Base-by-base conservation (phyloP, 2,888 invertebrate species). In the Leistus spinibarbis region DNA sequence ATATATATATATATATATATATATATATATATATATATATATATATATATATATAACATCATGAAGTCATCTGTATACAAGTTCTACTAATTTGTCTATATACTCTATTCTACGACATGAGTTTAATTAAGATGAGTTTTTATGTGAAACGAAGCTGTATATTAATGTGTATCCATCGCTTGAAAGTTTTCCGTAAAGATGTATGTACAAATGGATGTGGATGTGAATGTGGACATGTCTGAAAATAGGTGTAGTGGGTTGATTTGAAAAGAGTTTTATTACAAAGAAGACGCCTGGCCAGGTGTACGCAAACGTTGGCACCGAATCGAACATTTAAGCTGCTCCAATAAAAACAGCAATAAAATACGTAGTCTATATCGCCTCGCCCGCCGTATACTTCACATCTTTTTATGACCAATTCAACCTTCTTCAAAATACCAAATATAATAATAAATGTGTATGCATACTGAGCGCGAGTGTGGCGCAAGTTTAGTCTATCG, bases 331-430 rank as follows among this genome's bases (percentile, higher is more conserved):
- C 22, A 60, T 22, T 20, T 22, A 19, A 60, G 19, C 22, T 19
- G 60, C 60, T 60, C 20, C 60, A 60, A 60, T 60, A 60, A 60
- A 60, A 60, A 60, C 60, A 60, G 5, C 60, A 17, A 60, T 60
- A 60, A 60, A 60, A 60, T 22, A 23, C 24, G 27, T 64, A 22
- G 23, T 64, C 10, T 64, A 64, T 64, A 63, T 71, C 63, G 62
- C 24, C 54, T 54, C 70, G 54, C 63, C 62, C 63, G 54, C 71
- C 19, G 64, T 54, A 54, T 71, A 53, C 71, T 63, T 71, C 63
- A 71, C 62, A 71, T 27, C 60, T 54, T 64, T 71, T 71, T 71
- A 71, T 71, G 54, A 54, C 71, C 71, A 63, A 62, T 64, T 62
- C 27, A 69, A 64, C 53, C 54, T 54, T 71, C 40, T 71, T 62